Base-by-base conservation (phyloP, 2,888 invertebrate species). In the Peribatodes rhomboidaria region DNA sequence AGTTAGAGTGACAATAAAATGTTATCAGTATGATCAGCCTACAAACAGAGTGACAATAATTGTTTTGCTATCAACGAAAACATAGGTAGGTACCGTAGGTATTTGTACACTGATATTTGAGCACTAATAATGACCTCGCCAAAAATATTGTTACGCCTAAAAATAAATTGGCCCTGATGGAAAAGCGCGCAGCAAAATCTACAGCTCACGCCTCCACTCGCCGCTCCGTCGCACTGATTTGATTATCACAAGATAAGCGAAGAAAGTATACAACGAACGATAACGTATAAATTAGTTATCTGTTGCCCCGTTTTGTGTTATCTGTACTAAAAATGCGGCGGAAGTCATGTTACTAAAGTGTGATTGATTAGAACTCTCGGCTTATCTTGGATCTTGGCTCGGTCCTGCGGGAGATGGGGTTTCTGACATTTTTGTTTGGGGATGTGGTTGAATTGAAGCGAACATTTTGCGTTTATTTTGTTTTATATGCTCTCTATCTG, bases 251-350 rank as follows among this genome's bases (percentile, higher is more conserved):
- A 67, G 87, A 87, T 87, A 87, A 70, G 47, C 66, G 76, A 76
- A 79, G 85, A 86, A 86, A 87, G 86, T 83, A 85, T 79, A 87
- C 85, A 88, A 83, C 77, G 85, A 37, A 84, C 85, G 89, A 88
- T 88, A 88, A 78, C 71, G 74, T 59, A 78, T 81, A 81, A 79
- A 82, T 79, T 77, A 78, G 73, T 86, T 88, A 88, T 88, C 88
- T 79, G 66, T 79, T 79, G 81, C 70, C 82, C 83, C 79, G 82
- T 76, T 84, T 66, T 84, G 78, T 85, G 78, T 85, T 88, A 89
- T 89, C 89, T 81, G 57, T 60, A 75, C 81, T 82, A 69, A 85
- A 83, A 87, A 85, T 79, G 77, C 73, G 80, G 79, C 83, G 85
- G 84, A 85, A 85, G 82, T 80, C 65, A 69, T 65, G 33, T 58